Base-by-base conservation (phyloP, 2,113 vertebrate species). In the Malurus melanocephalus region DNA sequence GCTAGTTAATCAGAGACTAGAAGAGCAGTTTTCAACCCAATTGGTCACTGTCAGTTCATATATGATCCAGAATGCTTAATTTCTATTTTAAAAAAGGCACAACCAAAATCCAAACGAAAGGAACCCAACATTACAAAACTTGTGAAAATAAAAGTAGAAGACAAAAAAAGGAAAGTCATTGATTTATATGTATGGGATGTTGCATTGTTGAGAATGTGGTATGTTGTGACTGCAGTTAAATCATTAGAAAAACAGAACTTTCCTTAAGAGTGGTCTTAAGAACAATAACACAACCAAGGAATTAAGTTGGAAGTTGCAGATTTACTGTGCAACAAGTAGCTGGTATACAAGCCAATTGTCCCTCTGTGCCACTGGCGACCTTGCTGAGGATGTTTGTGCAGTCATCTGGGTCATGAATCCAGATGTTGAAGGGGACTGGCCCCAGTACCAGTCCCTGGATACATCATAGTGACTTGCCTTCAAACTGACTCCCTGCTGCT, bases 31-130 rank as follows among this genome's bases (percentile, higher is more conserved):
- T 92, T 89, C 88, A 80, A 77, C 51, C 2, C 2, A 62, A 1
- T 73, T 88, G 45, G 46, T 95, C 59, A 76, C 76, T 95, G 26
- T 46, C 28, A 66, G 78, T 87, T 93, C 57, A 45, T 77, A 24
- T 77, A 61, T 43, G 60, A 77, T 83, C 33, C 52, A 83, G 51
- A 90, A 88, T 24, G 42, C 32, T 62, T 93, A 68, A 75, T 92
- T 95, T 94, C 35, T 89, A 23, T 93, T 92, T 6, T 45, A 52
- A 40, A 22, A 24, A 17, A 7, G 8, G 10, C 6, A 33, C 35
- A 33, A 13, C 5, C 13, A 52, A 52, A 56, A 35, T 45, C 20
- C 7, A 94, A 88, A 35, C 20, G 51, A 83, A 32, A 13, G 46
- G 40, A 64, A 22, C 18, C 14, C 26, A 48, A 30, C 9, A 20